phyloP scores from a whole-genome alignment of 2,113 vertebrate genomes.

The Chaetodon trifascialis region DNA sequence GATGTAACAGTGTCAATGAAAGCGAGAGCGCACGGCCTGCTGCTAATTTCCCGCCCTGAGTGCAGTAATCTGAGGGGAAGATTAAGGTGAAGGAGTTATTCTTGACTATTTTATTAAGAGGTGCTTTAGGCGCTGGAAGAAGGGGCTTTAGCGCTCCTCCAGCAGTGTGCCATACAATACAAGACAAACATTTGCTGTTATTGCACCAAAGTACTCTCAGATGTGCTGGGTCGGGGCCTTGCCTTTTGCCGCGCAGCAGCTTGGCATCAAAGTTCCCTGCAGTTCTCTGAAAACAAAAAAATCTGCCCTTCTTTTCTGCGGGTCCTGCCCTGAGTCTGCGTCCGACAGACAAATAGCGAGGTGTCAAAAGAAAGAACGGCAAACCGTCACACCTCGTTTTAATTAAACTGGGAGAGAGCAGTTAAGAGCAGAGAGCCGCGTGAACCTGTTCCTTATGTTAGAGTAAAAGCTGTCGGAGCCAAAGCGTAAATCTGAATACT shows the following conservation, averaged over 20 bases:
- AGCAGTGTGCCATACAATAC: slow-evolving; percentile 89
- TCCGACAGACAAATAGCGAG: slow-evolving; percentile 77
- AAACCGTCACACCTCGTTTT: slow-evolving; percentile 66
- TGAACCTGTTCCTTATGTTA: neutral
- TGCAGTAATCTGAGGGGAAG: slow-evolving; percentile 85
- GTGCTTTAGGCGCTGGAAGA: slow-evolving; percentile 84
- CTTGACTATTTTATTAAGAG: slow-evolving; percentile 89
- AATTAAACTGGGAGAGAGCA: slow-evolving; percentile 65
- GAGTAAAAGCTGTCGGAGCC: neutral
- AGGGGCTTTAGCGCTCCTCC: slow-evolving; percentile 86
- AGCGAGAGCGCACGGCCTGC: slow-evolving; percentile 73
- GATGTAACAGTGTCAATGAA: slow-evolving; percentile 58
- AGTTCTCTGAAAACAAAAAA: slow-evolving; percentile 77
- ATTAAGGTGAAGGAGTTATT: slow-evolving; percentile 89
- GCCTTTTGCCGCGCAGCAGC: slow-evolving; percentile 76
- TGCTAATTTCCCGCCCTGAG: slow-evolving; percentile 86
- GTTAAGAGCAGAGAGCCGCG: neutral
- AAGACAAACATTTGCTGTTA: slow-evolving; percentile 90
- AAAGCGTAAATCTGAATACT: slow-evolving; percentile 18
- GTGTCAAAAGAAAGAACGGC: slow-evolving; percentile 76
- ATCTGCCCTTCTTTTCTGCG: slow-evolving; percentile 63
- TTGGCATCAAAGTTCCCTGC: slow-evolving; percentile 82
- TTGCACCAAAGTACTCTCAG: slow-evolving; percentile 89
- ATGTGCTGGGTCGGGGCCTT: slow-evolving; percentile 78
- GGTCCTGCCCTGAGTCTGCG: slow-evolving; percentile 69